Evolutionary conservation across 2,113 vertebrate genomes (phyloP).

Genomic region (Girardinichthys multiradiatus): DNA sequence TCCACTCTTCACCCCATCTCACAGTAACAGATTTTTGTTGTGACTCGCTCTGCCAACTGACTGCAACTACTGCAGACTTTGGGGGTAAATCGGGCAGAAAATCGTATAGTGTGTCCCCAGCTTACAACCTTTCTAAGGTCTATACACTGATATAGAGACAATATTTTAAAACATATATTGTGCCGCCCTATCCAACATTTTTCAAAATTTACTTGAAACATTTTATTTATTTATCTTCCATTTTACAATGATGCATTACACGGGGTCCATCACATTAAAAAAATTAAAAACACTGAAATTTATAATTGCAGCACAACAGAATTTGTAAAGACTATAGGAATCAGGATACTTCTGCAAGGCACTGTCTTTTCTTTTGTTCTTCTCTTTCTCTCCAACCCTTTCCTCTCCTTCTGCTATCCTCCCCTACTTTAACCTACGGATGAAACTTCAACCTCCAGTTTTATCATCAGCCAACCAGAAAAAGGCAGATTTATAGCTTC

Average conservation of each 20-base stretch:
- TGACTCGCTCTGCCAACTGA: no score
- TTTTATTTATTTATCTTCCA: background rate
- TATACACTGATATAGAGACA: no score
- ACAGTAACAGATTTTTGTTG: no score
- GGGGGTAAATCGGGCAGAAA: no score
- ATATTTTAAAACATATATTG: background rate
- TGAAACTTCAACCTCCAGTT: constrained; percentile 30
- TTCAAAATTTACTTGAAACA: background rate
- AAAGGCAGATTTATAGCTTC: constrained; percentile 68
- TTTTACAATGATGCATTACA: background rate
- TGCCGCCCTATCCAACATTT: background rate
- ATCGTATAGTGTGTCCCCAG: no score
- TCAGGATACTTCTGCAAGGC: background rate
- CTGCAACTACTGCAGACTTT: no score
- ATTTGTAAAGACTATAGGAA: background rate
- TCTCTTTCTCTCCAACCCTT: constrained; percentile 50
- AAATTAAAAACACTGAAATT: background rate
- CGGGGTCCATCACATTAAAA: background rate
- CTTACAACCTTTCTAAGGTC: no score
- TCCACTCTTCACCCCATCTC: no score
- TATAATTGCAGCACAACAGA: background rate
- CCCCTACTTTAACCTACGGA: constrained; percentile 25
- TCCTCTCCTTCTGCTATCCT: constrained; percentile 1
- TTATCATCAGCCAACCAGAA: constrained; percentile 49
- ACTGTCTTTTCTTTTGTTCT: background rate